A percentile compares a stretch with the other conserved stretches of the same genome.
Conservation (phyloP, 2,113 vertebrate genomes). For the Indri indri region DNA sequence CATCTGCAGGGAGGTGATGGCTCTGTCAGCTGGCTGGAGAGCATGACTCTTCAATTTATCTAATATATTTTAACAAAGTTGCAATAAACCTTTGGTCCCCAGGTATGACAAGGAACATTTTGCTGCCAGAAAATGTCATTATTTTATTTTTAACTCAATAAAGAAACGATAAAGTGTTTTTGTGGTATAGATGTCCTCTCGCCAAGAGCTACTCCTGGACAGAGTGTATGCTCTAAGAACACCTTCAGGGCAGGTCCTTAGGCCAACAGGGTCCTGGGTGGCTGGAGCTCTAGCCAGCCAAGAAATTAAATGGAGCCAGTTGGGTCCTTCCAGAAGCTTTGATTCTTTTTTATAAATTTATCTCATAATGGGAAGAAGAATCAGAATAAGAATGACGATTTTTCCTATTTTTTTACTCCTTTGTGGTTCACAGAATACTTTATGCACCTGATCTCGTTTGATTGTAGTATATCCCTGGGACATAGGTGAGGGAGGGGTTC, state of each 20-base stretch:
- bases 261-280: not conserved
- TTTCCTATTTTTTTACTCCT: not conserved
- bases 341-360: not conserved
- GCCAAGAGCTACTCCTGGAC: not conserved
- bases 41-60: slow-evolving; percentile 72
- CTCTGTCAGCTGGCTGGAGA: slow-evolving; percentile 65
- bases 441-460: not conserved
- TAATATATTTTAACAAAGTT: slow-evolving; percentile 80
- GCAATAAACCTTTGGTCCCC: slow-evolving; percentile 73
- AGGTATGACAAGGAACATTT: slow-evolving; percentile 63
- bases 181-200: not conserved
- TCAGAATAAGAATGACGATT: not conserved
- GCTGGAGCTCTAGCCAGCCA: not conserved
- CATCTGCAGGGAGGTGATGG: slow-evolving; percentile 75
- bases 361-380: not conserved
- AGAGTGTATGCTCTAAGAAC: not conserved
- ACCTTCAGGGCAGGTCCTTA: not conserved
- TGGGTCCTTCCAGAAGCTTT: not conserved
- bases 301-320: not conserved
- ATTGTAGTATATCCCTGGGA: not conserved
- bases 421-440: not conserved
- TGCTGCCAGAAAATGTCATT: slow-evolving; percentile 67
- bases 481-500: not conserved
- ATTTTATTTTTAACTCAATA: slow-evolving; percentile 72
- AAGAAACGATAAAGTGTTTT: not conserved